Percentiles rank a stretch among this genome's conserved stretches.
Conservation (phyloP, 1,140 invertebrate species). For the Pollicipes pollicipes region DNA sequence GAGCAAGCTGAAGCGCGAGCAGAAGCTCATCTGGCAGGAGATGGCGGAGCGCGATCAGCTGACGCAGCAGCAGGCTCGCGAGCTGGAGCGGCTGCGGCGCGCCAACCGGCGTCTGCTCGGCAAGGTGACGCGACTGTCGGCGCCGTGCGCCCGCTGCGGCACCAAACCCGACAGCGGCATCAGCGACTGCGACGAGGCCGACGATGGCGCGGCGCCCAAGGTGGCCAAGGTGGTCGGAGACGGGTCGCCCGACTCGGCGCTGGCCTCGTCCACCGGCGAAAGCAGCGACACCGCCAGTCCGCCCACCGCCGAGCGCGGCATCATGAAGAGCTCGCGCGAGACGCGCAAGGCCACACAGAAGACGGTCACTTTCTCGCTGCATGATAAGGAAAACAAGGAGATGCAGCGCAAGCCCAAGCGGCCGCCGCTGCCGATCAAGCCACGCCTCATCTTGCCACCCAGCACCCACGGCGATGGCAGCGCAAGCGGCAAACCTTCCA, state of each 20-base stretch:
- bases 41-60: not conserved
- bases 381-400: not conserved
- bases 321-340: not conserved
- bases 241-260: not conserved
- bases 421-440: not conserved
- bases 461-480: not conserved
- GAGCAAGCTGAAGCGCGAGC: conserved; percentile 4
- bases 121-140: not conserved
- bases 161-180: conserved; percentile 4
- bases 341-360: not conserved
- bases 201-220: not conserved
- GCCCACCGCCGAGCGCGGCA: not conserved
- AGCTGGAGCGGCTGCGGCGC: conserved; percentile 1
- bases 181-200: conserved; percentile 3
- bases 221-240: not conserved
- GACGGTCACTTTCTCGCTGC: not conserved
- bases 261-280: not conserved
- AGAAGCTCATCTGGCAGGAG: not conserved
- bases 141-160: not conserved
- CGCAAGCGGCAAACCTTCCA: not conserved
- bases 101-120: not conserved
- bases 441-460: not conserved
- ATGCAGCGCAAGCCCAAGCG: not conserved
- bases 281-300: not conserved
- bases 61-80: not conserved